Evolutionary conservation across 2,888 invertebrate species (phyloP).

Genomic region (Conchocele bisecta): DNA sequence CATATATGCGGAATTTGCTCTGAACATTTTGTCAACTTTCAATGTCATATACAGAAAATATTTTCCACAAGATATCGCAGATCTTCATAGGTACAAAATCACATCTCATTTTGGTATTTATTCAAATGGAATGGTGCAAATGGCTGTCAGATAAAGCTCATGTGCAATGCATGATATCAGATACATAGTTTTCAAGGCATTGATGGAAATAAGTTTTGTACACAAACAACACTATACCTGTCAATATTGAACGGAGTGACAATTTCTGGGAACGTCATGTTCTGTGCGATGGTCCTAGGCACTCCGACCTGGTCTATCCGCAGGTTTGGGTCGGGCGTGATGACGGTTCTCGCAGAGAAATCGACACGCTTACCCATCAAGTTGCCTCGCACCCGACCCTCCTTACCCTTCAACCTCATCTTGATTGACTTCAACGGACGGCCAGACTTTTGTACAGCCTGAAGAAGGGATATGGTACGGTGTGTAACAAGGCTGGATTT

Average conservation of each 20-base stretch:
- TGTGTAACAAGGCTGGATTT: neutral
- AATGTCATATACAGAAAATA: too few relatives aligned
- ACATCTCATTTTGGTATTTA: too few relatives aligned
- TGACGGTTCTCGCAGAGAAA: conserved; percentile 98
- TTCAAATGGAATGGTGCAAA: too few relatives aligned
- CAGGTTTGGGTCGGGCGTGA: conserved; percentile 85
- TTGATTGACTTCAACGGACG: conserved; percentile 99
- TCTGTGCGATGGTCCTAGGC: conserved; percentile 98
- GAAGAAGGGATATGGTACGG: conserved; percentile 3
- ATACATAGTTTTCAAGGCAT: too few relatives aligned
- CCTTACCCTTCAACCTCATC: conserved; percentile 97
- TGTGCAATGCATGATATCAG: too few relatives aligned
- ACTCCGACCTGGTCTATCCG: conserved; percentile 99
- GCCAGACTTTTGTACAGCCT: conserved; percentile 99
- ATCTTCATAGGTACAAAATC: too few relatives aligned
- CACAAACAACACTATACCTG: too few relatives aligned
- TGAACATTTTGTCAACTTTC: too few relatives aligned
- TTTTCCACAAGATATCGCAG: too few relatives aligned
- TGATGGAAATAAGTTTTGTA: too few relatives aligned
- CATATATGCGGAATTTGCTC: too few relatives aligned
- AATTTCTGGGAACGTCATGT: conserved; percentile 99
- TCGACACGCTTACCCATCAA: conserved; percentile 99
- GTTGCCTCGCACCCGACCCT: conserved; percentile 99
- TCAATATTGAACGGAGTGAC: conserved; percentile 99
- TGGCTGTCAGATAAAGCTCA: too few relatives aligned